These are phyloP conservation scores for Acheta domesticus DNA, from an alignment of 2,888 invertebrate species.

Conservation along the genomic window DNA sequence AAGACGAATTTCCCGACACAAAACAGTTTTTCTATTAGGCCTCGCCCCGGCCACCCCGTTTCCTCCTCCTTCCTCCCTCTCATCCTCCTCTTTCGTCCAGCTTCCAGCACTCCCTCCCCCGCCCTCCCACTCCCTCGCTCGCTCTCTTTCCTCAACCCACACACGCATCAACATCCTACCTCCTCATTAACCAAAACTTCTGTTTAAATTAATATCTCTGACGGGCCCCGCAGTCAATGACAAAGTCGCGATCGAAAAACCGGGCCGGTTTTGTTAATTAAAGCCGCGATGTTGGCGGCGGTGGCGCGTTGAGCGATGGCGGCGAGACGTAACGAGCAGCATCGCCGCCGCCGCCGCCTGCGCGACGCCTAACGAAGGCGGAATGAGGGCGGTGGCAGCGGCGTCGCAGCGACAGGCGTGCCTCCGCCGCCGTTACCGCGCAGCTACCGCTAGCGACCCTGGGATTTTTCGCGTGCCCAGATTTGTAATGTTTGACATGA, in stretches of 20 bases:
- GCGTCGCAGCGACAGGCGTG: too few species aligned
- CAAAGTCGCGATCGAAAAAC: slow-evolving; percentile 10
- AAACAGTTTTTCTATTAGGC: slow-evolving; percentile 18
- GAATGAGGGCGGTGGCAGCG: background rate
- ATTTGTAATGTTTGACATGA: too few species aligned
- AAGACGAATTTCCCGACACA: slow-evolving; percentile 9
- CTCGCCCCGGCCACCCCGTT: background rate
- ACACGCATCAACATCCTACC: background rate
- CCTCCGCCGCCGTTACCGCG: too few species aligned
- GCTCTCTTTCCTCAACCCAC: background rate
- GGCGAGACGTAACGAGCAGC: background rate
- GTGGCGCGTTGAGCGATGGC: background rate
- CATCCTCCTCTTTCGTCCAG: background rate
- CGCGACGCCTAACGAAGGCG: slow-evolving; percentile 4
- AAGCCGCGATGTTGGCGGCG: background rate
- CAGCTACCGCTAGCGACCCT: too few species aligned
- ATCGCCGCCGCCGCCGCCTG: background rate
- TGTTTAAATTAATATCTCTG: slow-evolving; percentile 6
- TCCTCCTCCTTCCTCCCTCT: background rate
- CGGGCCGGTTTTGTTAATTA: slow-evolving; percentile 11
- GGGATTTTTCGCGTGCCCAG: too few species aligned
- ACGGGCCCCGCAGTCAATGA: background rate
- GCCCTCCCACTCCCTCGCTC: too few species aligned
- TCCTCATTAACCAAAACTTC: slow-evolving; percentile 18
- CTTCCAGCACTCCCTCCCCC: background rate